Base-by-base conservation (phyloP, 2,113 vertebrate species). In the Emydura subglobosa region DNA sequence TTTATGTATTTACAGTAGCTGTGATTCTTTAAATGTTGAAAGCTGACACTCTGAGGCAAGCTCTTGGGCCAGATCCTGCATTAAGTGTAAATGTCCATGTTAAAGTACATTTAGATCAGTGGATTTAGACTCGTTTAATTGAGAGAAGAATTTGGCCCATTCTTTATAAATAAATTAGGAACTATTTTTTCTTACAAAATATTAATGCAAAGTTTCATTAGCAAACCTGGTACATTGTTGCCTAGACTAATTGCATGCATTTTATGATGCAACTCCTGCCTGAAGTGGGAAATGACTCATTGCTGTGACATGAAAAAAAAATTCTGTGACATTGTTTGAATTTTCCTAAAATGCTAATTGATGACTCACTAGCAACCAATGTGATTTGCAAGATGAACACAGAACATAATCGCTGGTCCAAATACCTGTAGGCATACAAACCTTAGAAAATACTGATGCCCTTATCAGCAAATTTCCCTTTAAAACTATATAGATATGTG, bases 271-370 rank as follows among this genome's bases (percentile, higher is more conserved):
- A 19, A n/a, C 34, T 2, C 8, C 74, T 3, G 27, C 6, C 22
- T 7, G 59, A 3, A 39, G 13, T 0, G 1, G 1, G 3, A 78
- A 78, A 47, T 78, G 74, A 76, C 74, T 47, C 42, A 76, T 76
- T 74, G 22, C 39, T 39, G 72, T 74, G 72, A 24, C 72, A 76
- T 25, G 39, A 42, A 78, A 72, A 59, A n/a, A 25, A 78, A 76
- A 76, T 76, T 42, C 21, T 21, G 0, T 0, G 59, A 49, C 25
- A 49, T 53, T 4, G 1, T 12, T 13, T 0, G 9, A 4, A 9
- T 49, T 34, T n/a, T 42, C 78, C 49, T 22, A 5, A 16, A 1
- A 55, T 29, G 80, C n/a, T 9, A 13, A 2, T 84, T 34, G 22
- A 8, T 65, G 55, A 24, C 59, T 88, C 14, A 27, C 17, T 76